Percentiles rank a stretch among this genome's conserved stretches.
These are phyloP conservation scores for Spea bombifrons DNA, from an alignment of 2,113 vertebrate species.

Conservation along the genomic window DNA sequence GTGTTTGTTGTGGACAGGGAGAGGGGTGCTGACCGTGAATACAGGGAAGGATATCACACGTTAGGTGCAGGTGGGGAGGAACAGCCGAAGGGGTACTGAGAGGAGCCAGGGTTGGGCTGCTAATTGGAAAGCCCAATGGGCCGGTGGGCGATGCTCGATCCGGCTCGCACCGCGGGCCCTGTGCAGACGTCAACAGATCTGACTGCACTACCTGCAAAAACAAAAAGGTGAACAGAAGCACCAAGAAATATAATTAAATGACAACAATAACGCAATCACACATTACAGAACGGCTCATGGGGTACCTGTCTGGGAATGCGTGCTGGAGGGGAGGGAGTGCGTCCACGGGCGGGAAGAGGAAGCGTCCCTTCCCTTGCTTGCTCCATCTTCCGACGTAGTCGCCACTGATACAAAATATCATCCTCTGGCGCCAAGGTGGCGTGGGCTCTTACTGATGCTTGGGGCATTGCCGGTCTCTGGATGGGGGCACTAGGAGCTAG, in stretches of 20 bases:
- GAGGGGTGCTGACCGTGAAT: conserved; percentile 17
- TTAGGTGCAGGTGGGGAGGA: conserved; percentile 60
- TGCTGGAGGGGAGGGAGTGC: conserved; percentile 39
- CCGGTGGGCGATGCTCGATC: background rate
- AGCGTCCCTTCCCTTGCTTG: conserved; percentile 60
- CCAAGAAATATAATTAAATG: too few relatives aligned
- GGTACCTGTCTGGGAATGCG: conserved; percentile 15
- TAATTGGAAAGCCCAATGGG: conserved; percentile 23
- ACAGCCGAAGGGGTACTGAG: conserved; percentile 44
- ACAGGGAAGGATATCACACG: conserved; percentile 61
- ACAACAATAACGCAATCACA: too few relatives aligned
- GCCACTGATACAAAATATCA: conserved; percentile 88
- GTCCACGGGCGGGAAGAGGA: conserved; percentile 20
- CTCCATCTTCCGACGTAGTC: conserved; percentile 81
- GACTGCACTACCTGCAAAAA: background rate
- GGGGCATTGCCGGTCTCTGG: conserved; percentile 1
- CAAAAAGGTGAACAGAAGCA: background rate
- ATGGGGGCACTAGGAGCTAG: conserved; percentile 24
- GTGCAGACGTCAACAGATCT: background rate
- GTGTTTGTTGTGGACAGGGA: too few relatives aligned
- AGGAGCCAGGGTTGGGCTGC: conserved; percentile 49
- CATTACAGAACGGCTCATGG: background rate
- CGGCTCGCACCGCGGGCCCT: background rate
- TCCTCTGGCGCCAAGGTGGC: conserved; percentile 63
- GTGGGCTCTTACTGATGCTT: conserved; percentile 8